phyloP scores from a whole-genome alignment of 2,888 invertebrate species.

The Pammene aurita region DNA sequence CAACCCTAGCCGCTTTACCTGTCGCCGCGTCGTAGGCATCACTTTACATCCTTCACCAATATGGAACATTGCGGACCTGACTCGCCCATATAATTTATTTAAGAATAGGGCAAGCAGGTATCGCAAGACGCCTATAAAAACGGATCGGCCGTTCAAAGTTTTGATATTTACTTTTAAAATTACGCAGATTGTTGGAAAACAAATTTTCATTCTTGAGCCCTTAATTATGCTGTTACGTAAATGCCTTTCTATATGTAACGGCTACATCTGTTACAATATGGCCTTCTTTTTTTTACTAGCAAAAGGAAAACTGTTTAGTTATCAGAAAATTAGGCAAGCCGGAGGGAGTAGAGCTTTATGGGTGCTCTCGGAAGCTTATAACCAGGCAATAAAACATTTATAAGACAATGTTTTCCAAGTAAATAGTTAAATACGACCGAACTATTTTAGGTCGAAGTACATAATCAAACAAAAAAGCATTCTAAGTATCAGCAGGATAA shows the following conservation, averaged over 20 bases:
- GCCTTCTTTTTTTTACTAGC: too few relatives aligned
- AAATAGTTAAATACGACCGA: background rate
- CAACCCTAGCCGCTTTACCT: too few relatives aligned
- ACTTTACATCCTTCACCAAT: conserved; percentile 38
- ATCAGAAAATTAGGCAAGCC: too few relatives aligned
- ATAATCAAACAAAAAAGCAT: too few relatives aligned
- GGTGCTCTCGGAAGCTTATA: too few relatives aligned
- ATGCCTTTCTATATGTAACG: background rate
- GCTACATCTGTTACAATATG: too few relatives aligned
- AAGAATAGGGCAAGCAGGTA: conserved; percentile 29
- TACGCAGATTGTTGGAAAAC: conserved; percentile 24
- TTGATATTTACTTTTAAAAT: conserved; percentile 12
- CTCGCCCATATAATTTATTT: conserved; percentile 39
- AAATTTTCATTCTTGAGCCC: background rate
- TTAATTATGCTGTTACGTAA: background rate
- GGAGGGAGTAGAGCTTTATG: too few relatives aligned
- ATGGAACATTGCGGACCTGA: conserved; percentile 31
- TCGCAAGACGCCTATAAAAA: conserved; percentile 17
- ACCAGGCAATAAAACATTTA: background rate
- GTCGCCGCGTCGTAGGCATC: conserved; percentile 25
- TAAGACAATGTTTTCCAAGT: background rate
- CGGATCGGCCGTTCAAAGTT: background rate
- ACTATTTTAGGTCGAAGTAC: background rate
- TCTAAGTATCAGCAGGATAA: too few relatives aligned
- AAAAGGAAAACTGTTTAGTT: too few relatives aligned